A percentile compares a stretch with the other conserved stretches of the same genome.
phyloP scores from a whole-genome alignment of 2,888 invertebrate genomes.

The Mesorhabditis spiculigera region DNA sequence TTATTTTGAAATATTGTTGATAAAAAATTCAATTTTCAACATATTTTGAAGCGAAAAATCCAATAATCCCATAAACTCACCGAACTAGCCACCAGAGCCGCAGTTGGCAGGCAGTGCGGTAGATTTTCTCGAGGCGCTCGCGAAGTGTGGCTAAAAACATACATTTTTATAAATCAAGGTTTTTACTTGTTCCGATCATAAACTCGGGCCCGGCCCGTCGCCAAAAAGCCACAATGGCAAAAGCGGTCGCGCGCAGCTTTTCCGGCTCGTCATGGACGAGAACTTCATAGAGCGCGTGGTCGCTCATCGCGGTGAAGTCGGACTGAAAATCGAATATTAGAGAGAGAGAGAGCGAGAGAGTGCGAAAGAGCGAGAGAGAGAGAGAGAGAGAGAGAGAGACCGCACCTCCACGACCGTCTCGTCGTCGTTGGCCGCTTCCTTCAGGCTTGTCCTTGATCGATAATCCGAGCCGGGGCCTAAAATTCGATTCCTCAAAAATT shows the following conservation, averaged over 20 bases:
- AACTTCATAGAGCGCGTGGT: constrained; percentile 36
- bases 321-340: constrained; percentile 19
- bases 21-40: too few species aligned
- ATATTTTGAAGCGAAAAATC: neutral
- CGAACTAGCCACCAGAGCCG: constrained; percentile 69
- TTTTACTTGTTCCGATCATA: constrained; percentile 41
- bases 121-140: constrained; percentile 61
- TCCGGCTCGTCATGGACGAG: constrained; percentile 43
- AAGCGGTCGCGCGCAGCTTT: constrained; percentile 39
- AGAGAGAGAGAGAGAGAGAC: too few species aligned
- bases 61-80: neutral
- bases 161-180: neutral
- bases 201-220: constrained; percentile 37
- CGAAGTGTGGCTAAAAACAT: constrained; percentile 57
- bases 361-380: too few species aligned
- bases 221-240: constrained; percentile 48
- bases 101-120: constrained; percentile 59
- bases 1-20: too few species aligned
- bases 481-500: neutral
- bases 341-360: neutral
- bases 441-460: constrained; percentile 25
- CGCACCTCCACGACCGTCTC: constrained; percentile 20
- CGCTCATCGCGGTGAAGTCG: constrained; percentile 28
- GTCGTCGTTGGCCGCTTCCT: constrained; percentile 30
- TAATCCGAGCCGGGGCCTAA: neutral